These are phyloP conservation scores for Druceiella hillmani DNA, from an alignment of 2,888 invertebrate species.

Conservation along the genomic window DNA sequence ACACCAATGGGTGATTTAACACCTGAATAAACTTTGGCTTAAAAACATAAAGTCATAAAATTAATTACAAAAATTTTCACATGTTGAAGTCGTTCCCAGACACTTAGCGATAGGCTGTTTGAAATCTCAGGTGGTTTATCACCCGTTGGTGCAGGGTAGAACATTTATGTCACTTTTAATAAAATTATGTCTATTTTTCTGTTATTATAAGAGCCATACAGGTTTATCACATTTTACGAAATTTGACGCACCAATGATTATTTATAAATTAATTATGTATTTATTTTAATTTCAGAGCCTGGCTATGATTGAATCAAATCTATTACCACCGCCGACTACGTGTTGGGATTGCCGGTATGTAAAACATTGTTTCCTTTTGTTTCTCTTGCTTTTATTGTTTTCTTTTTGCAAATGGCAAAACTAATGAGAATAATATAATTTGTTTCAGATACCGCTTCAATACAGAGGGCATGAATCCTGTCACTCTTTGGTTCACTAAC, in stretches of 20 bases:
- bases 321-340: conserved; percentile 73
- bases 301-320: conserved; percentile 93
- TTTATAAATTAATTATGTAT: no score
- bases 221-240: conserved; percentile 3
- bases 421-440: background rate
- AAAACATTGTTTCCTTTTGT: background rate
- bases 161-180: no score
- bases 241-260: conserved; percentile 6
- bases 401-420: conserved; percentile 3
- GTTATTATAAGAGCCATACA: no score
- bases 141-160: no score
- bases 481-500: conserved; percentile 78
- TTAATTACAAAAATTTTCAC: no score
- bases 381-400: conserved; percentile 7
- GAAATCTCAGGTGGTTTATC: no score
- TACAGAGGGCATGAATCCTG: conserved; percentile 71
- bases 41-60: no score
- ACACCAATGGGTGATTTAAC: no score
- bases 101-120: no score
- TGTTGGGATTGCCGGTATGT: conserved; percentile 77
- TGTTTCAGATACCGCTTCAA: conserved; percentile 34
- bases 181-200: no score
- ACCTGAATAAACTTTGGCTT: no score
- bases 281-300: conserved; percentile 73
- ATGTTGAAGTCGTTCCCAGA: no score